Evolutionary conservation across 2,797 vertebrate species (phyloP).

Genomic region (Sternotherus odoratus): DNA sequence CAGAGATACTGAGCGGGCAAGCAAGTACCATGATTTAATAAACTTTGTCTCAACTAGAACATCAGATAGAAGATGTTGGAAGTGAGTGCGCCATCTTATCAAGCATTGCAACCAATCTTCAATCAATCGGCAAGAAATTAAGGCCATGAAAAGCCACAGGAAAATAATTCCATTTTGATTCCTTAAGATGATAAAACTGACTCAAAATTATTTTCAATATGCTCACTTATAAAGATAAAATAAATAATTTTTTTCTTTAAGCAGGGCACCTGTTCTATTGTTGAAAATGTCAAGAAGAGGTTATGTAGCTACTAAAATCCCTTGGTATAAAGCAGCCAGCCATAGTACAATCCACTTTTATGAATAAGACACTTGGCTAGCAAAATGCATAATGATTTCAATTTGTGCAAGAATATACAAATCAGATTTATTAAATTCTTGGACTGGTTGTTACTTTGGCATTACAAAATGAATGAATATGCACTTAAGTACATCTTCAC

Average conservation of each 20-base stretch:
- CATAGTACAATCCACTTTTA: background rate
- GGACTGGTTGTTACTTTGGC: background rate
- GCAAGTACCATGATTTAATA: slow-evolving; percentile 5
- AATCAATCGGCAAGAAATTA: slow-evolving; percentile 6
- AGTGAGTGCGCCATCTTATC: background rate
- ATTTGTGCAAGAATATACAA: background rate
- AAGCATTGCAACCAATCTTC: background rate
- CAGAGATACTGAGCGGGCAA: background rate
- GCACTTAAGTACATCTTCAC: background rate
- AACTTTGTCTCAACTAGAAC: background rate
- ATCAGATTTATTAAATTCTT: background rate
- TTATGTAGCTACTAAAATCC: background rate
- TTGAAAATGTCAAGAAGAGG: background rate
- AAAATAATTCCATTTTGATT: slow-evolving; percentile 33
- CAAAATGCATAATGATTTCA: slow-evolving; percentile 4
- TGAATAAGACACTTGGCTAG: slow-evolving; percentile 1
- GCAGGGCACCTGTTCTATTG: background rate
- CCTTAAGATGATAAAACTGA: slow-evolving; percentile 12
- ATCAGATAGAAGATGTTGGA: background rate
- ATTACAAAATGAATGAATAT: background rate
- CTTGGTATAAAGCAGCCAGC: background rate
- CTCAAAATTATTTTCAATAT: slow-evolving; percentile 41
- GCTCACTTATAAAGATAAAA: slow-evolving; percentile 4
- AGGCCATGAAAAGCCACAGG: background rate
- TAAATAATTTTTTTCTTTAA: slow-evolving; percentile 18